Evolutionary conservation across 2,797 vertebrate species (phyloP), one percentile per base, ranked within the genome.

Genomic region (Artibeus jamaicensis): DNA sequence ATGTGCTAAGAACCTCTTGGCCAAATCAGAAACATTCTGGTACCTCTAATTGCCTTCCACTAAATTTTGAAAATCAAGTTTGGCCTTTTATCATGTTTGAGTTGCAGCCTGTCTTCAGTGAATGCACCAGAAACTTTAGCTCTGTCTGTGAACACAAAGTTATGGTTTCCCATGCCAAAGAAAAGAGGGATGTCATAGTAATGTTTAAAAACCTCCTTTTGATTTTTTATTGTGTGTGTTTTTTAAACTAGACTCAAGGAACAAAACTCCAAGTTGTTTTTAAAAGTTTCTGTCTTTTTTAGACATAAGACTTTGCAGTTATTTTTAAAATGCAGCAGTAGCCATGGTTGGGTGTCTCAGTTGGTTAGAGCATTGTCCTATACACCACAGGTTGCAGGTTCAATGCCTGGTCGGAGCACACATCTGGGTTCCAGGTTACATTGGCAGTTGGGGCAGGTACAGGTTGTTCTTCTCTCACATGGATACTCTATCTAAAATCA

Each of bases 51-150:
- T 82, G 65, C 0, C 14, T 93, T 92, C 90, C 22, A 62, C 3
- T 88, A 55, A 76, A 85, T 44, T 82, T 93, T 73, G 68, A 94
- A 90, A 88, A 88, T 93, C 12, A 88, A 39, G 6, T 37, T 87
- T 42, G 29, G 19, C 8, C 39, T 71, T 44, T 34, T 65, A 68
- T 67, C 11, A 83, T 6, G 3, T 74, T 74, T 92, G 70, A 82
- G 8, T 82, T n/a, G 34, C 12, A n/a, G n/a, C 21, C 21, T 48
- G n/a, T 74, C 34, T 85, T 95, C 29, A 12, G 22, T 53, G 88
- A 44, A 24, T 10, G 71, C 93, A 67, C 6, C 2, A 67, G 57
- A n/a, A 76, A 57, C n/a, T 67, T 93, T 3, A 44, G 42, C 39
- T 89, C 14, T 77, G 1, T 57, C 24, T 93, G 32, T 67, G 62